Evolutionary conservation across 2,888 invertebrate species (phyloP), one percentile per base, ranked within the genome.

Genomic region (Amphipoea oculea): DNA sequence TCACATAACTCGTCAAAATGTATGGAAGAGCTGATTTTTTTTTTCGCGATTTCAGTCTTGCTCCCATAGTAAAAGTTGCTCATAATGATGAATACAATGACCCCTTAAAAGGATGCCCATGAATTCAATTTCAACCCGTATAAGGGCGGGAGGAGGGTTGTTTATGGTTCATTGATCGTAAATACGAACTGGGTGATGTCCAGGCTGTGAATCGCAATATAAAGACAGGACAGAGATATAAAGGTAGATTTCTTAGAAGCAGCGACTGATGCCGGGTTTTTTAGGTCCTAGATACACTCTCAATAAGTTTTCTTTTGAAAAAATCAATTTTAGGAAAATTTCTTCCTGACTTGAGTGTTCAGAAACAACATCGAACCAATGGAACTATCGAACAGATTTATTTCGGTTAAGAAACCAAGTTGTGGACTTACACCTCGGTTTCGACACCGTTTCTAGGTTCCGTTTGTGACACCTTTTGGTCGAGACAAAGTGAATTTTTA

Each of bases 121-220:
- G n/a, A n/a, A n/a, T n/a, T n/a, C n/a, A n/a, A n/a, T n/a, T n/a
- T n/a, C n/a, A n/a, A n/a, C n/a, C n/a, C n/a, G n/a, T n/a, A 14
- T 40, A 4, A 14, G 14, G 23, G n/a, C 3, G 7, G 2, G 2
- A 5, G 17, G 5, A 9, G 20, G 36, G 11, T 20, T 36, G 0
- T 40, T 36, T 11, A 40, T 23, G 40, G 20, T 20, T 65, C 1
- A 23, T 23, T 65, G 2, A 23, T 40, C 20, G 40, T 65, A 11
- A 23, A 40, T 65, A 11, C 9, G 11, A 40, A 23, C 2, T 11
- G 0, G 11, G 20, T 65, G 11, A 36, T 36, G 0, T 62, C 7
- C 60, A 17, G 20, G 2, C 23, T 73, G 2, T 51, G 7, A 5
- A 54, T 51, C 5, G 54, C 20, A 11, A 17, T 48, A 17, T 40